Percentiles rank a stretch among this genome's conserved stretches.
Evolutionary conservation across 1,140 invertebrate species (phyloP).

Genomic region (Heliconius eleuchia): DNA sequence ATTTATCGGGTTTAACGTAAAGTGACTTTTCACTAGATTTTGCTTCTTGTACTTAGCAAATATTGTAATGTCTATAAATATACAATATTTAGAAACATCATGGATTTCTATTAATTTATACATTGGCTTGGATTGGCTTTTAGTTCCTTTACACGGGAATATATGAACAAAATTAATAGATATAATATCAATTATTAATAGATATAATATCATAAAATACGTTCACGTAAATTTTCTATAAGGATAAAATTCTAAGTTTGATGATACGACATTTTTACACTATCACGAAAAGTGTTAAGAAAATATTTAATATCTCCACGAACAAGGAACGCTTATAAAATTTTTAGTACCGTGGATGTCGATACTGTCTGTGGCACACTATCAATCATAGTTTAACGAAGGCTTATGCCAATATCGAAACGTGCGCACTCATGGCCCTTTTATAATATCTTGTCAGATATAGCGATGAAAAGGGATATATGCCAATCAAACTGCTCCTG

Average conservation of each 20-base stretch:
- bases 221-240: neutral
- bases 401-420: slow-evolving; percentile 65
- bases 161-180: neutral
- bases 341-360: slow-evolving; percentile 45
- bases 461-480: slow-evolving; percentile 52
- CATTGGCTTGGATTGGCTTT: neutral
- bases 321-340: slow-evolving; percentile 51
- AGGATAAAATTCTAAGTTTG: slow-evolving; percentile 23
- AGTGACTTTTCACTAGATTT: no score
- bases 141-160: neutral
- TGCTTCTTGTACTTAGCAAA: no score
- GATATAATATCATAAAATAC: neutral
- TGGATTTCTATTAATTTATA: no score
- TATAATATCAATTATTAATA: neutral
- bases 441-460: slow-evolving; percentile 52
- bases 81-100: no score
- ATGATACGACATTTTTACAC: slow-evolving; percentile 31
- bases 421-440: slow-evolving; percentile 62
- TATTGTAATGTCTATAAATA: no score
- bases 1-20: no score
- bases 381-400: slow-evolving; percentile 73
- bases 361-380: slow-evolving; percentile 58
- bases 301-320: slow-evolving; percentile 61
- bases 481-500: slow-evolving; percentile 55
- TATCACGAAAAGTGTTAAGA: slow-evolving; percentile 35